phyloP scores from a whole-genome alignment of 2,797 vertebrate genomes.

The Molossus molossus region DNA sequence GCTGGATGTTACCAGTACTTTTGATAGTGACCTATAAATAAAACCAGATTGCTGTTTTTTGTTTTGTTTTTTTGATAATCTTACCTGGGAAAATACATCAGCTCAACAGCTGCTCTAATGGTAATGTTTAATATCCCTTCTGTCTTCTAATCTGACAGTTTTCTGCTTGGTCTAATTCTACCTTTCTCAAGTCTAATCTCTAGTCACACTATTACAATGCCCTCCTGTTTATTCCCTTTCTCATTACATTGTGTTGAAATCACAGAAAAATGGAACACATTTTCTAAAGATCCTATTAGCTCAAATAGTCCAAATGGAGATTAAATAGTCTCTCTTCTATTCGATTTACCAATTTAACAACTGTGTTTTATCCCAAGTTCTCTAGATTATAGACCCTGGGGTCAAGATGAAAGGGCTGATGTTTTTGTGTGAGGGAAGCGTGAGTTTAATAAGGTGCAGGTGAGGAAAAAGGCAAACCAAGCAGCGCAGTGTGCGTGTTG shows the following conservation, averaged over 20 bases:
- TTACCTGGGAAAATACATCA: slow-evolving; percentile 2
- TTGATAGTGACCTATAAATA: neutral
- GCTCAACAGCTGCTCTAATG: neutral
- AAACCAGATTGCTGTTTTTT: neutral
- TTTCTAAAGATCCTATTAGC: neutral
- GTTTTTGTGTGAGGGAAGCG: neutral
- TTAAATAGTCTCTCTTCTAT: slow-evolving; percentile 34
- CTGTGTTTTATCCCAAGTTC: neutral
- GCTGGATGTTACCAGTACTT: neutral
- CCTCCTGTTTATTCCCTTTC: slow-evolving; percentile 13
- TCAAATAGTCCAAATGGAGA: neutral
- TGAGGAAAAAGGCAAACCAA: neutral
- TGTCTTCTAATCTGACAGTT: slow-evolving; percentile 45
- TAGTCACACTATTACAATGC: neutral
- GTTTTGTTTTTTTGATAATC: neutral
- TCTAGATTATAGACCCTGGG: neutral
- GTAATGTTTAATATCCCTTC: slow-evolving; percentile 23
- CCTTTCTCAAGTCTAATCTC: slow-evolving; percentile 6
- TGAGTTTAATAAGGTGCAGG: neutral
- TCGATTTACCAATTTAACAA: neutral
- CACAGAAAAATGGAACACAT: neutral
- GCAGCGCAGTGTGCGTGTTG: neutral
- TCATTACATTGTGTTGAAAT: neutral
- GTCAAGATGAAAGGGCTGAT: neutral
- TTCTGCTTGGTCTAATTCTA: neutral